phyloP scores from a whole-genome alignment of 2,797 vertebrate species.

The Centropyge bicolor region DNA sequence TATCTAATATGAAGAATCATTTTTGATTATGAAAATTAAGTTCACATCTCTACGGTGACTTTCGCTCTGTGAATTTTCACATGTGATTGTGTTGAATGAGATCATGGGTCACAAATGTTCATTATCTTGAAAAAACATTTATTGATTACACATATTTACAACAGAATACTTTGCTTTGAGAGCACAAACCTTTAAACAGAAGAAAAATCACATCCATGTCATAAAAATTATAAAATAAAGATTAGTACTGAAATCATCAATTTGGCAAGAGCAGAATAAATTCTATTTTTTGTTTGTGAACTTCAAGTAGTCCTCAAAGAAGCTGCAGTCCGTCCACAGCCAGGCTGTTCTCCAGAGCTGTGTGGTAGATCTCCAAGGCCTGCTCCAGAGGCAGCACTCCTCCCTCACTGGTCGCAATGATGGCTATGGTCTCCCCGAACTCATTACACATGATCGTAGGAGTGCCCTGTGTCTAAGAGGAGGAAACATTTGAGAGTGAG shows the following conservation, averaged over 20 bases:
- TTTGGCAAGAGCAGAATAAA: not conserved
- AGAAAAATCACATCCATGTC: slow-evolving; percentile 56
- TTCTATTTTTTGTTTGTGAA: not conserved
- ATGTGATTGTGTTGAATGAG: not conserved
- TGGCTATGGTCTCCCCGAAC: slow-evolving; percentile 93
- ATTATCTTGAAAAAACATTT: slow-evolving; percentile 63
- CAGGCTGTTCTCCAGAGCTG: slow-evolving; percentile 87
- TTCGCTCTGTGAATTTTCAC: not conserved
- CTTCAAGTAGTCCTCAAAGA: slow-evolving; percentile 55
- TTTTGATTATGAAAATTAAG: not conserved
- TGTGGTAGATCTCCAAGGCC: slow-evolving; percentile 93
- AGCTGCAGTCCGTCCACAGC: slow-evolving; percentile 83
- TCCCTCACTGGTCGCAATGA: slow-evolving; percentile 92
- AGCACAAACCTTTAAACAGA: slow-evolving; percentile 40
- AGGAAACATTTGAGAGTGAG: not conserved
- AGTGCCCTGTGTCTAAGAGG: slow-evolving; percentile 76
- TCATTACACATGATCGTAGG: slow-evolving; percentile 94
- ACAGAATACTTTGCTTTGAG: slow-evolving; percentile 37
- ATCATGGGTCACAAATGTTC: not conserved
- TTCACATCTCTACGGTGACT: not conserved
- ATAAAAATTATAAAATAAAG: slow-evolving; percentile 56
- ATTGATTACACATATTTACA: slow-evolving; percentile 76
- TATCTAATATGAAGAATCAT: not conserved
- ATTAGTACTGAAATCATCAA: not conserved
- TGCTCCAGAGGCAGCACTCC: slow-evolving; percentile 88